Evolutionary conservation across 2,797 vertebrate genomes (phyloP), one percentile per base, ranked within the genome.

Genomic region (Rhinella marina): DNA sequence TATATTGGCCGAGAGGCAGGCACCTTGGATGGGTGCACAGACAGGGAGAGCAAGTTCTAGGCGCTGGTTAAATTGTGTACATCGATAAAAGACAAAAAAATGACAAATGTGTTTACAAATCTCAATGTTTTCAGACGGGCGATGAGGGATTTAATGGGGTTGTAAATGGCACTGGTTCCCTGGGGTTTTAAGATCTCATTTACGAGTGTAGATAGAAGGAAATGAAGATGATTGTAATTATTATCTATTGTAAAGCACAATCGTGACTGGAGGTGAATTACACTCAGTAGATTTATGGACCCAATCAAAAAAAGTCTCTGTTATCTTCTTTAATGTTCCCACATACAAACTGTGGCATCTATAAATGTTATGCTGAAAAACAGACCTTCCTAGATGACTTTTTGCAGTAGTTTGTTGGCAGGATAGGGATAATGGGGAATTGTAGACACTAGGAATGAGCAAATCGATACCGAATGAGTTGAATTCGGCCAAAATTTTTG

Each of bases 41-140:
- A 87, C 68, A 75, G 56, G 1, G 11, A 81, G 48, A 87, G 78
- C 85, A 70, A 73, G 62, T 73, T 81, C 29, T 52, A 81, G 81
- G 61, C 12, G 27, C 50, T 2, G 48, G 23, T 41, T 19, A 54
- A 25, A 32, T 86, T 80, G 57, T 80, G 70, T 73, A 59, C 64
- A 72, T 80, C 78, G 48, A 81, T 81, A 86, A 86, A 77, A 77
- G 54, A 64, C 59, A 27, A 80, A 83, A 70, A 83, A 86, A 81
- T 81, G 85, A 87, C 56, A 61, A 87, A 87, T 73, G 78, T 87
- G 78, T 87, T 87, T 81, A 81, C 66, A 52, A 25, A 73, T 81
- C 23, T 41, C 25, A n/a, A 57, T 59, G 64, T n/a, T 81, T 75
- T 21, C 2, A 8, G 64, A 81, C 62, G 76, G 85, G 61, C 61